Evolutionary conservation across 2,113 vertebrate genomes (phyloP).

Genomic region (Alces alces): DNA sequence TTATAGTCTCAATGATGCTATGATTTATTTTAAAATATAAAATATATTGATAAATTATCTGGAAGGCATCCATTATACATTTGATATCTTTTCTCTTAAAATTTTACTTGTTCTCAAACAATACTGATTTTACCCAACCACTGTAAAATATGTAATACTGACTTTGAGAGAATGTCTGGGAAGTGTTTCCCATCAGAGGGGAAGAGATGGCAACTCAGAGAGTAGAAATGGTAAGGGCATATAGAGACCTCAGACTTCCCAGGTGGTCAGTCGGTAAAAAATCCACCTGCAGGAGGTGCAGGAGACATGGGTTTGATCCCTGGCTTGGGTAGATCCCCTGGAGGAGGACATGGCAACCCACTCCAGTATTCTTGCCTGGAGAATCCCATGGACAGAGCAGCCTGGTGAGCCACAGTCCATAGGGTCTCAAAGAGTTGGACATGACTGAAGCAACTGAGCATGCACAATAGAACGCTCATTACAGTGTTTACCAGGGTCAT

Average conservation of each 20-base stretch:
- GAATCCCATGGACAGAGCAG: neutral
- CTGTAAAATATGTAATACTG: neutral
- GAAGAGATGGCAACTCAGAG: neutral
- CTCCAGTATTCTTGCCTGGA: neutral
- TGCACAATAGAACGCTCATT: neutral
- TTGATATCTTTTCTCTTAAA: neutral
- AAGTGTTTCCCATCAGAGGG: neutral
- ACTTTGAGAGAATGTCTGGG: neutral
- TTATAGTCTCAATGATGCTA: neutral
- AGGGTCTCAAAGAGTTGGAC: neutral
- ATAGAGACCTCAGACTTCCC: neutral
- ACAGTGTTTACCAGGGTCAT: neutral
- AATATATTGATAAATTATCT: neutral
- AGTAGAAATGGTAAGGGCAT: neutral
- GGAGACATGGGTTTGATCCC: neutral
- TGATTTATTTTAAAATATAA: conserved; percentile 17
- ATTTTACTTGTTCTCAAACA: neutral
- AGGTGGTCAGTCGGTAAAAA: neutral
- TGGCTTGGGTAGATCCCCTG: neutral
- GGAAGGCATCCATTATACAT: neutral
- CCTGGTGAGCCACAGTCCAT: neutral
- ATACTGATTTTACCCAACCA: neutral
- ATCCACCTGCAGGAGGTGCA: neutral
- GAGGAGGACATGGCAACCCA: neutral
- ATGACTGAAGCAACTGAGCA: neutral